phyloP scores from a whole-genome alignment of 2,797 vertebrate species.

The Enteromius paludinosus region DNA sequence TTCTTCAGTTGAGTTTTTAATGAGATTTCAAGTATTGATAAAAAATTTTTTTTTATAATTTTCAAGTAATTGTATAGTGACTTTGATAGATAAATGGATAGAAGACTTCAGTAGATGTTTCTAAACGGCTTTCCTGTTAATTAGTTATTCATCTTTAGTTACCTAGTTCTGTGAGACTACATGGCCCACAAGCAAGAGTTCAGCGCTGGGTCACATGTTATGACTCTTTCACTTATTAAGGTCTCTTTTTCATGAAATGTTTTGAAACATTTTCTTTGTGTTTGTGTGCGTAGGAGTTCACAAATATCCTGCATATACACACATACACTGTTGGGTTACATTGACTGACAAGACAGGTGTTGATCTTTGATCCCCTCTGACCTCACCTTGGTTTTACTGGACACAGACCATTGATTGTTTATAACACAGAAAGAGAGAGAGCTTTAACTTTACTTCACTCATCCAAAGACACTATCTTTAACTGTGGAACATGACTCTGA shows the following conservation, averaged over 20 bases:
- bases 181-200: background rate
- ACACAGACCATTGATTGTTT: slow-evolving; percentile 65
- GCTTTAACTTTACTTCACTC: slow-evolving; percentile 65
- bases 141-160: slow-evolving; percentile 19
- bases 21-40: too few relatives aligned
- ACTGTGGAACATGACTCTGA: slow-evolving; percentile 76
- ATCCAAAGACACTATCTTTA: slow-evolving; percentile 73
- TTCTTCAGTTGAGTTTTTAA: background rate
- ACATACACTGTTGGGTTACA: background rate
- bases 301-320: background rate
- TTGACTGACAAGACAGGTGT: slow-evolving; percentile 69
- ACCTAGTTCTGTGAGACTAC: slow-evolving; percentile 5
- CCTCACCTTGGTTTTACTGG: slow-evolving; percentile 68
- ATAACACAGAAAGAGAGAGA: slow-evolving; percentile 18
- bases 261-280: background rate
- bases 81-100: too few relatives aligned
- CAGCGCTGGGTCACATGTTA: background rate
- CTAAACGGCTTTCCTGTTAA: background rate
- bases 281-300: background rate
- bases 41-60: too few relatives aligned
- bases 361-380: slow-evolving; percentile 69
- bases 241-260: background rate
- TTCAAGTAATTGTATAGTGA: too few relatives aligned
- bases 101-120: too few relatives aligned
- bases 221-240: background rate